These are phyloP conservation scores for Hephaestus fuliginosus DNA, from an alignment of 2,797 vertebrate species.

Conservation along the genomic window DNA sequence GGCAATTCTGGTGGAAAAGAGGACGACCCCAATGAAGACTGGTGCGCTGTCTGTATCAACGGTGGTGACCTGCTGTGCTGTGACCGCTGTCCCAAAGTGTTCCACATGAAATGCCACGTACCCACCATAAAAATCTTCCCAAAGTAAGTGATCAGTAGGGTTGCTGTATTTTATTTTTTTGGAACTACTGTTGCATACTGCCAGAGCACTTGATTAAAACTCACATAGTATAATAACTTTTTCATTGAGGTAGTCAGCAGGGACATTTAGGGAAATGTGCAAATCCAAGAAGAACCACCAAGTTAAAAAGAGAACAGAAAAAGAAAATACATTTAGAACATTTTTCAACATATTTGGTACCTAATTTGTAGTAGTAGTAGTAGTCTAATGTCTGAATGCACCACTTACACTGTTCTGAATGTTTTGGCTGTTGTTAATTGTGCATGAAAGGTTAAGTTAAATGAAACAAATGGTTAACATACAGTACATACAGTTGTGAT, in stretches of 20 bases:
- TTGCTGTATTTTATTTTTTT: not conserved
- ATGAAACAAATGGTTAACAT: not conserved
- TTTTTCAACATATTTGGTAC: too few species aligned
- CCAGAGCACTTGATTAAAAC: not conserved
- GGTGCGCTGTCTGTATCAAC: slow-evolving; percentile 98
- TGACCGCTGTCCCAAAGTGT: slow-evolving; percentile 98
- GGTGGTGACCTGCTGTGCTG: slow-evolving; percentile 97
- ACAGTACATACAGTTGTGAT: too few species aligned
- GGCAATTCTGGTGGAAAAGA: slow-evolving; percentile 86
- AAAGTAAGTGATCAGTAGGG: slow-evolving; percentile 65
- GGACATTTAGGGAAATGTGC: not conserved
- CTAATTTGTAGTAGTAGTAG: too few species aligned
- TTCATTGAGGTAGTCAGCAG: not conserved
- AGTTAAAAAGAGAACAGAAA: slow-evolving; percentile 3
- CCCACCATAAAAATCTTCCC: slow-evolving; percentile 91
- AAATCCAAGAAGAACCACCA: not conserved
- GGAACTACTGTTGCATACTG: not conserved
- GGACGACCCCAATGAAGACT: slow-evolving; percentile 98
- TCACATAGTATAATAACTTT: not conserved
- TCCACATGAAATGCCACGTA: slow-evolving; percentile 98
- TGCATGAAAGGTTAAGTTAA: not conserved
- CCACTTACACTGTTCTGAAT: not conserved
- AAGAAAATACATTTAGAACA: too few species aligned
- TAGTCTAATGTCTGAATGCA: too few species aligned
- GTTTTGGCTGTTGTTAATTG: not conserved